Base-by-base conservation (phyloP, 2,797 vertebrate genomes). In the Micropoecilia bifurca region DNA sequence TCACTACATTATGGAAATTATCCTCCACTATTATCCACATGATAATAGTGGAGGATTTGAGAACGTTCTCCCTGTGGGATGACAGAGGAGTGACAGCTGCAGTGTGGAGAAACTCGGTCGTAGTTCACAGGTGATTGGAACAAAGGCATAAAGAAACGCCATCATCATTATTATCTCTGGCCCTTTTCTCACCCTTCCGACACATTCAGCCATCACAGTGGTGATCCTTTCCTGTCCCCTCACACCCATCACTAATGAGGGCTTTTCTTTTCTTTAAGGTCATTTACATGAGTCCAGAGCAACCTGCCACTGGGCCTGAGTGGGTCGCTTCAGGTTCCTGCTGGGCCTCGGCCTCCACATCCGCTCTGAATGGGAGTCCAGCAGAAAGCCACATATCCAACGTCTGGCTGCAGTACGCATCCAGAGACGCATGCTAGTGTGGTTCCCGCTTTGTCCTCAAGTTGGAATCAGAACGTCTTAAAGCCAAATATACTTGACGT, bases 341-440 rank as follows among this genome's bases (percentile, higher is more conserved):
- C 80, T 82, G 85, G 79, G 81, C 78, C 86, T 77, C 77, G 84
- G 87, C 55, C 85, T 85, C 91, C 85, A 91, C 90, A 89, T 88
- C 93, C 87, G 90, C 90, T 93, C 76, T 93, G 89, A 92, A 90
- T 81, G 83, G 84, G 80, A 77, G 89, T 81, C 87, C 82, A 59
- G 73, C 79, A 45, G 83, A 85, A 41, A 74, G 69, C 73, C 91
- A 91, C 92, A 91, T 93, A 91, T 6, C 48, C 39, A 66, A 75
- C 20, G 94, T 96, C 95, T 96, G 94, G 87, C 83, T 88, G 85
- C 46, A 96, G 94, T 95, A 94, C 93, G 88, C 94, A 92, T 79
- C 46, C 84, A 45, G 80, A 22, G 47, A 66, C 33, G 57, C 47
- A 33, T 30, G 13, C 5, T 33, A 1, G 22, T 8, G 6, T 68